Conservation (phyloP, 2,888 invertebrate species). For the Galeopsomyia nigrocyanea region DNA sequence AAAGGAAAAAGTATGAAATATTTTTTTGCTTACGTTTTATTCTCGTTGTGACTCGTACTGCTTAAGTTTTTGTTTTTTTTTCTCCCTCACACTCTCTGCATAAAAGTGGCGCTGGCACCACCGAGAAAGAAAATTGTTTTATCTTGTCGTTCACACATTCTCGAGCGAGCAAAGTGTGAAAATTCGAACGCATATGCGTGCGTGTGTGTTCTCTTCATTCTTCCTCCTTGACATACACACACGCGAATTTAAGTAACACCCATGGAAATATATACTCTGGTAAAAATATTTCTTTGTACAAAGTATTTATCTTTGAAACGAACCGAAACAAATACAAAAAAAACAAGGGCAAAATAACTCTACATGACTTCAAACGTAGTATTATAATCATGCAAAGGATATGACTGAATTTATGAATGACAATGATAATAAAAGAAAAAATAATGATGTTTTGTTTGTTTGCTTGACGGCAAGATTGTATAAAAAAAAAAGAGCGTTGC, state of each 20-base stretch:
- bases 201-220: slow-evolving; percentile 37
- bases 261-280: slow-evolving; percentile 13
- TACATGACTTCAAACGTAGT: slow-evolving; percentile 40
- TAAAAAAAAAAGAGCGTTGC: slow-evolving; percentile 21
- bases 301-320: slow-evolving; percentile 21
- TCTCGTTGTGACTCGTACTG: slow-evolving; percentile 43
- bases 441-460: slow-evolving; percentile 28
- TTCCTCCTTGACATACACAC: slow-evolving; percentile 22
- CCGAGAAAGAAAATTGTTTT: slow-evolving; percentile 42
- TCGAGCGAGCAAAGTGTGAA: slow-evolving; percentile 22
- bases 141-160: slow-evolving; percentile 42
- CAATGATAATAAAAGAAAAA: slow-evolving; percentile 35
- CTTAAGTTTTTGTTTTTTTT: slow-evolving; percentile 23
- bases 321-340: not conserved
- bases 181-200: slow-evolving; percentile 31
- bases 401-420: slow-evolving; percentile 43
- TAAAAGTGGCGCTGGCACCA: slow-evolving; percentile 57
- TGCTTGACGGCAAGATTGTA: slow-evolving; percentile 31
- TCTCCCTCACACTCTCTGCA: too few species aligned
- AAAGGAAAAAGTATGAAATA: slow-evolving; percentile 22
- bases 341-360: slow-evolving; percentile 19
- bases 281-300: slow-evolving; percentile 46
- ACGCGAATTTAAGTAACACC: not conserved
- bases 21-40: slow-evolving; percentile 45
- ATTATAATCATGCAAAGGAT: slow-evolving; percentile 33